Conservation (phyloP, 2,113 vertebrate genomes). For the Burhinus oedicnemus region DNA sequence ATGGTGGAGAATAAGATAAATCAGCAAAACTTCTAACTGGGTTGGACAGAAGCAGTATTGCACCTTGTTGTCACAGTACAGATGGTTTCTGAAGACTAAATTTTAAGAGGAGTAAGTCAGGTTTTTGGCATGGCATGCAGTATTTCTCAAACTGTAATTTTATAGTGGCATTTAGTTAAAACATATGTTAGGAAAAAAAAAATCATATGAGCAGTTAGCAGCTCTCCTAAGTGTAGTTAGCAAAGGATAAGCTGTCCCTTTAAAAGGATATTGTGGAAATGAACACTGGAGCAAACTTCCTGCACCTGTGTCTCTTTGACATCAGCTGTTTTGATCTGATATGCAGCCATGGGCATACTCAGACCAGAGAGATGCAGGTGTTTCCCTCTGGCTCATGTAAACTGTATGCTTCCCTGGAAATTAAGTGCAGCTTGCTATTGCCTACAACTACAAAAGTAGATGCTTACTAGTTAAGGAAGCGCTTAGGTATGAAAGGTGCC, state of each 20-base stretch:
- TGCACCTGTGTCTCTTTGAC: slow-evolving; percentile 67
- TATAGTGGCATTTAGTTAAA: slow-evolving; percentile 37
- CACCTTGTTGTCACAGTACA: not conserved
- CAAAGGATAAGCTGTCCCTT: slow-evolving; percentile 42
- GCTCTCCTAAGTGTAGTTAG: slow-evolving; percentile 35
- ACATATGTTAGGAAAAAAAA: not conserved
- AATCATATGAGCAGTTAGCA: not conserved
- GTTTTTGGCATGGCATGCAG: not conserved
- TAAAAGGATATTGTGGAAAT: slow-evolving; percentile 54
- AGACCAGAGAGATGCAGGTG: slow-evolving; percentile 57
- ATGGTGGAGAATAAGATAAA: not conserved
- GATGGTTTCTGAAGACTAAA: not conserved
- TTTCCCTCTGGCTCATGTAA: slow-evolving; percentile 68
- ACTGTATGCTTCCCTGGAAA: slow-evolving; percentile 8
- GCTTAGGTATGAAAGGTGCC: not conserved
- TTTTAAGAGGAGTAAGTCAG: slow-evolving; percentile 4
- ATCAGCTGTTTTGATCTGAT: slow-evolving; percentile 54
- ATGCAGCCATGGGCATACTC: not conserved
- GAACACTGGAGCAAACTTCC: slow-evolving; percentile 28
- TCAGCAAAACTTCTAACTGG: not conserved
- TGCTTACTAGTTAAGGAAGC: not conserved
- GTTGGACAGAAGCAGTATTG: not conserved
- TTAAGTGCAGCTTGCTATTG: slow-evolving; percentile 11
- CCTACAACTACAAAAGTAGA: not conserved
- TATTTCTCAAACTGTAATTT: slow-evolving; percentile 27